Base-by-base conservation (phyloP, 2,797 vertebrate species). In the Pangasius mekongensis region DNA sequence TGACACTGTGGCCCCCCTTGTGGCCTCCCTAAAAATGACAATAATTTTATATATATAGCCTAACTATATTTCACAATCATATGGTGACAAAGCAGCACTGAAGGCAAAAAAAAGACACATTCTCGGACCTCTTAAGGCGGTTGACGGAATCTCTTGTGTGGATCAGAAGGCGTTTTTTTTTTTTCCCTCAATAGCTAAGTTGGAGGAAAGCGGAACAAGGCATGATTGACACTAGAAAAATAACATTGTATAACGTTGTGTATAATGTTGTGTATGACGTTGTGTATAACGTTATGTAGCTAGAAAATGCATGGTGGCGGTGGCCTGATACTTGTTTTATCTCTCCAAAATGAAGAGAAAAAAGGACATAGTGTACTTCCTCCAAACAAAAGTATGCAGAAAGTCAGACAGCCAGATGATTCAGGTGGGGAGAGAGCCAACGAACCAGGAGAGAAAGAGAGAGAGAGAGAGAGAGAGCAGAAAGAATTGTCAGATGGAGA, bases 351-450 rank as follows among this genome's bases (percentile, higher is more conserved):
- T 52, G 5, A 84, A 69, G 27, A 83, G 24, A 9, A 24, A 39
- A 22, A 49, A 52, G 10, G 5, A 67, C 24, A n/a, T 18, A 0
- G 8, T 49, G 43, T 49, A 56, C 13, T 47, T 66, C 39, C 47
- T 83, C 10, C 36, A 39, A 60, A 62, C 22, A 24, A 62, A 82
- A 82, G 58, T 14, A 16, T 62, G 33, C 58, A 82, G 58, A 66
- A 66, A 83, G 58, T 64, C 81, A 62, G 36, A 43, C 39, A 47
- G 60, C 58, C 39, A 49, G 62, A 66, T 33, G 82, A 84, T 84
- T 67, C 62, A 33, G 62, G 62, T 84, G 62, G 62, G 18, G 18
- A 84, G 82, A 84, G n/a, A 67, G 82, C 82, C 43, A 67, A 67
- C 4, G 9, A 67, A 22, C 27, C 27, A 67, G 62, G 62, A 84